Evolutionary conservation across 1,140 invertebrate species (phyloP).

Genomic region (Anastrepha obliqua): DNA sequence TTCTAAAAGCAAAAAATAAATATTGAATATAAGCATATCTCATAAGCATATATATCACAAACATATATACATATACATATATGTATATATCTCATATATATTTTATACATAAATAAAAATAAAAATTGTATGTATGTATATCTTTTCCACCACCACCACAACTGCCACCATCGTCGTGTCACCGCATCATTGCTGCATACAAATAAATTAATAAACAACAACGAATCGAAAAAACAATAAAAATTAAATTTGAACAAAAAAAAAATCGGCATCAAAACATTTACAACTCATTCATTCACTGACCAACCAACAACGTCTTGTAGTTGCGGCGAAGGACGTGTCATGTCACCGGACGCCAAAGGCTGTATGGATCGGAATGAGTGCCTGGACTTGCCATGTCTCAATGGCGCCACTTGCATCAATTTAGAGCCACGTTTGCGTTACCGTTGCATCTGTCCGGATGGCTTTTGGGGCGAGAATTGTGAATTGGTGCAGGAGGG

Average conservation of each 20-base stretch:
- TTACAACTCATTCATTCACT: not conserved
- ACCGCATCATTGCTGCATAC: conserved; percentile 19
- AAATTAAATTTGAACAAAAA: not conserved
- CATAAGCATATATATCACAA: not conserved
- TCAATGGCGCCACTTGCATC: conserved; percentile 91
- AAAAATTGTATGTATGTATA: conserved; percentile 39
- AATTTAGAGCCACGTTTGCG: conserved; percentile 90
- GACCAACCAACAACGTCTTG: not conserved
- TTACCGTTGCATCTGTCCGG: conserved; percentile 89
- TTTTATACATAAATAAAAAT: conserved; percentile 14
- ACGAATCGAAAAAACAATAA: conserved; percentile 3
- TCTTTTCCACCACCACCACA: conserved; percentile 31
- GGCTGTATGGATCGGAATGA: conserved; percentile 96
- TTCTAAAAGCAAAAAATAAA: not conserved
- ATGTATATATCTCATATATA: conserved; percentile 23
- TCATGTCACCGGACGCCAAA: conserved; percentile 90
- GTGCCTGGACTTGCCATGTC: conserved; percentile 92
- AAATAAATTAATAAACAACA: conserved; percentile 28
- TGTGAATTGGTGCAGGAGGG: conserved; percentile 95
- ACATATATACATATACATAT: not conserved
- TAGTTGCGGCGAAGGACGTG: conserved; percentile 93
- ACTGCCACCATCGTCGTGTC: conserved; percentile 14
- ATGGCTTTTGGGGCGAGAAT: conserved; percentile 94
- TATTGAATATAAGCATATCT: not conserved
- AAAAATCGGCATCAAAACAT: not conserved